Base-by-base conservation (phyloP, 2,113 vertebrate species). In the Spea multiplicata region DNA sequence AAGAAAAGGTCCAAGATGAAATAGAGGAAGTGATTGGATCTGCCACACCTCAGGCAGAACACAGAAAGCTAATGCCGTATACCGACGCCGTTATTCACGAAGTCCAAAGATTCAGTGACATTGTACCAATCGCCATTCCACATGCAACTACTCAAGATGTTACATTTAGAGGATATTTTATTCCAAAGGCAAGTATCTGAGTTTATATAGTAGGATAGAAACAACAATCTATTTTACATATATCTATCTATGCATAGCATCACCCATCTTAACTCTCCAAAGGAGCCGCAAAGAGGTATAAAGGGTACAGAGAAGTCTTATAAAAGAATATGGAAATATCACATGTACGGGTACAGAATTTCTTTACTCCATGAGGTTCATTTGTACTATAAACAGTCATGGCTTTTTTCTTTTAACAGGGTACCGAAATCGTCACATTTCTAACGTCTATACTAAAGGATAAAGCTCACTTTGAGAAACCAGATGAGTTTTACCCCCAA, bases 81-180 rank as follows among this genome's bases (percentile, higher is more conserved):
- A 91, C 89, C n/a, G 83, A 67, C 1, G 90, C 90, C 0, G 91
- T 91, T 73, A 70, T 91, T 57, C 90, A 91, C 0, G 89, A 65
- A 44, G 17, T 74, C 9, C 59, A 65, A 49, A 10, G 57, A 6
- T 74, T 65, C 50, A 61, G 61, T 44, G 59, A 74, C 44, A 65
- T 74, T 9, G 12, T 49, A 13, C 59, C 73, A 30, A 14, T 80
- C 49, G 1, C 80, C 13, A 14, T 91, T 46, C 81, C 84, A 52
- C 82, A 59, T 8, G 87, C 85, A 2, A 52, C 59, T 49, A 52
- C 8, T n/a, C n/a, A 8, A 49, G 73, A 74, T 45, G 7, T 64
- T 3, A 74, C 44, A 3, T 74, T 64, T n/a, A 74, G 16, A 14
- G 72, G 72, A 10, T 74, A 74, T 64, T 64, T 74, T 10, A 49